A percentile compares a stretch with the other conserved stretches of the same genome.
Evolutionary conservation across 1,140 invertebrate genomes (phyloP).

Genomic region (Saccostrea echinata): DNA sequence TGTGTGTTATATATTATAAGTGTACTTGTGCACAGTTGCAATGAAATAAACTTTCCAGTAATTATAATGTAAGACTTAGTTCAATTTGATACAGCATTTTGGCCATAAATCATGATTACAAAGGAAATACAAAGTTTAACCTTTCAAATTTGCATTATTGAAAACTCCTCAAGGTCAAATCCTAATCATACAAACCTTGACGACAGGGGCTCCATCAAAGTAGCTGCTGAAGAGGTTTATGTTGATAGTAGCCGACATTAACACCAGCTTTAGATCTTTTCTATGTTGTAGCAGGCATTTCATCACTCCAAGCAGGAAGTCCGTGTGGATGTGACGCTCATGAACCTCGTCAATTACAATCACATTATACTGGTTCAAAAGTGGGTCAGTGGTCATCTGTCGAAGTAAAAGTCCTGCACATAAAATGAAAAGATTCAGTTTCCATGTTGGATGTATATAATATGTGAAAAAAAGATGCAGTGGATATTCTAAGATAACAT

Average conservation of each 20-base stretch:
- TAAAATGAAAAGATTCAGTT: background rate
- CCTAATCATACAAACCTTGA: conserved; percentile 64
- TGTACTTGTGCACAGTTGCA: too few relatives aligned
- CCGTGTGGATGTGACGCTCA: conserved; percentile 96
- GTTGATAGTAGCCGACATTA: conserved; percentile 99
- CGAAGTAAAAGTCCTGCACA: conserved; percentile 88
- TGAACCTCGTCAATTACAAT: conserved; percentile 83
- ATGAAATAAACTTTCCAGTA: too few relatives aligned
- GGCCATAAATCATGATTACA: too few relatives aligned
- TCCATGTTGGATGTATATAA: too few relatives aligned
- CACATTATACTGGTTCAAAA: conserved; percentile 79
- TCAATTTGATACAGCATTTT: too few relatives aligned
- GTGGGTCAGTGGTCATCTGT: conserved; percentile 83
- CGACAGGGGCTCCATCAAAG: conserved; percentile 85
- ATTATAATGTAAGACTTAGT: too few relatives aligned
- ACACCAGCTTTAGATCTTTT: conserved; percentile 92
- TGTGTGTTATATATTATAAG: too few relatives aligned
- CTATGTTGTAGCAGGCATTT: conserved; percentile 92
- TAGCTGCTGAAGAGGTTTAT: conserved; percentile 94
- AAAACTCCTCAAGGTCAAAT: too few relatives aligned
- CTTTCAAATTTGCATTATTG: too few relatives aligned
- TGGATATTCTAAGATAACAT: too few relatives aligned
- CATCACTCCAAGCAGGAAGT: conserved; percentile 95
- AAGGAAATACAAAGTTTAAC: too few relatives aligned
- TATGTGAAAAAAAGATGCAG: too few relatives aligned